phyloP scores from a whole-genome alignment of 1,140 invertebrate species.

The Drosophila simulans region DNA sequence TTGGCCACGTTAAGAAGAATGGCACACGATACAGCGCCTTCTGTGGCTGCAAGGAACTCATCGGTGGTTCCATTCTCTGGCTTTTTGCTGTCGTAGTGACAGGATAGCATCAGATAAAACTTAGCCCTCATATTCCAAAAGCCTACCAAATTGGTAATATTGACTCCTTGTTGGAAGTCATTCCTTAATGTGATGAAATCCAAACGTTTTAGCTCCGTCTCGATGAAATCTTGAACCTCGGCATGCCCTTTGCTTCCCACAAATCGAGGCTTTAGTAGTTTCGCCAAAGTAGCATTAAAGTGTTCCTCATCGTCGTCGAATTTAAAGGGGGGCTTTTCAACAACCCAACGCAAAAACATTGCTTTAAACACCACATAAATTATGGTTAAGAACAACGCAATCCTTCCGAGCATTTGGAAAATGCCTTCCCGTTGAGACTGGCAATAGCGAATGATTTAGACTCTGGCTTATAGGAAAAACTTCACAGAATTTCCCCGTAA shows the following conservation, averaged over 20 bases:
- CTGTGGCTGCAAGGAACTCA: constrained; percentile 27
- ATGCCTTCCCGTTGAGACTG: neutral
- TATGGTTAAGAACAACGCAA: neutral
- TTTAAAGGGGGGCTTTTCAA: neutral
- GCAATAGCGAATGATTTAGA: neutral
- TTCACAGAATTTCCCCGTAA: constrained; percentile 5
- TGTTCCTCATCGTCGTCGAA: constrained; percentile 85
- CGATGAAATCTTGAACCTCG: constrained; percentile 89
- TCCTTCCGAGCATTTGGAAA: constrained; percentile 3
- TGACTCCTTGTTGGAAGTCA: constrained; percentile 1
- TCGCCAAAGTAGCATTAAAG: constrained; percentile 87
- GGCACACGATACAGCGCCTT: constrained; percentile 50
- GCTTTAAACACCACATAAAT: constrained; percentile 16
- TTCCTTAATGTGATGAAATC: constrained; percentile 17
- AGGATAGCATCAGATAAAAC: constrained; percentile 24
- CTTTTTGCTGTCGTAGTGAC: constrained; percentile 46
- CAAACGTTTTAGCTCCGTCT: constrained; percentile 14
- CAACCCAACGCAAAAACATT: neutral
- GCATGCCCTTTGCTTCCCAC: constrained; percentile 89
- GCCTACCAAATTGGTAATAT: constrained; percentile 33
- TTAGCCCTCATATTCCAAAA: constrained; percentile 24
- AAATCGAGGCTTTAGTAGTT: constrained; percentile 90
- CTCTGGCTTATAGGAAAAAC: neutral
- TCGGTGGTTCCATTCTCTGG: neutral
- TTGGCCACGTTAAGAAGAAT: constrained; percentile 44